These are phyloP conservation scores for Piscicola geometra DNA, from an alignment of 2,888 invertebrate species.

Conservation along the genomic window DNA sequence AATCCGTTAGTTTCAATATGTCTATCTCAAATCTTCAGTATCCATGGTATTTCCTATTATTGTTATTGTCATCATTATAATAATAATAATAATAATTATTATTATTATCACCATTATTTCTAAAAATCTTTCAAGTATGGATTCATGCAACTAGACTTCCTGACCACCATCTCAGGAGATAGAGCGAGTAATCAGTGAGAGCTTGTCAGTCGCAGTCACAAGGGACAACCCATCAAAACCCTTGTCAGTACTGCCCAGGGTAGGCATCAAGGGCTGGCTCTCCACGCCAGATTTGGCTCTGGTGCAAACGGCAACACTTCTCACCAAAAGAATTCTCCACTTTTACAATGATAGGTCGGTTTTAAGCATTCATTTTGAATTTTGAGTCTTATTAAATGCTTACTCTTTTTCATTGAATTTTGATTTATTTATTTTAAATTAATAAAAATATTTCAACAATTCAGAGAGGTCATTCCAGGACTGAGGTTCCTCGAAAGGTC, in stretches of 20 bases:
- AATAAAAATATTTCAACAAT: neutral
- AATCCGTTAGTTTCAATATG: neutral
- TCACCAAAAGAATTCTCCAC: conserved; percentile 12
- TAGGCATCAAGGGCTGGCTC: neutral
- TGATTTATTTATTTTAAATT: conserved; percentile 5
- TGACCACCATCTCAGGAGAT: neutral
- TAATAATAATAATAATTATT: too few relatives aligned
- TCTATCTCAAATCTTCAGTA: neutral
- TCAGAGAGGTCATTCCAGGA: neutral
- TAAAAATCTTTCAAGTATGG: too few relatives aligned
- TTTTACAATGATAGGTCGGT: neutral
- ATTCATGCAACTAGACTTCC: too few relatives aligned
- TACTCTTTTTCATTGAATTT: neutral
- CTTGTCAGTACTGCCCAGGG: conserved; percentile 1
- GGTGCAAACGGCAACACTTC: conserved; percentile 10
- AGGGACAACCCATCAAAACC: neutral
- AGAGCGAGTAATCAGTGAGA: neutral
- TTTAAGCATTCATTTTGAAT: neutral
- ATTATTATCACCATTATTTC: too few relatives aligned
- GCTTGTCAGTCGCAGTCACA: neutral
- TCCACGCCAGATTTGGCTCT: neutral
- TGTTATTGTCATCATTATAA: too few relatives aligned
- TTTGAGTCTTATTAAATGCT: too few relatives aligned
- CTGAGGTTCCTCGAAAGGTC: neutral
- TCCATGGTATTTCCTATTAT: neutral